Evolutionary conservation across 2,888 invertebrate species (phyloP), one percentile per base, ranked within the genome.

Genomic region (Gari tellinella): DNA sequence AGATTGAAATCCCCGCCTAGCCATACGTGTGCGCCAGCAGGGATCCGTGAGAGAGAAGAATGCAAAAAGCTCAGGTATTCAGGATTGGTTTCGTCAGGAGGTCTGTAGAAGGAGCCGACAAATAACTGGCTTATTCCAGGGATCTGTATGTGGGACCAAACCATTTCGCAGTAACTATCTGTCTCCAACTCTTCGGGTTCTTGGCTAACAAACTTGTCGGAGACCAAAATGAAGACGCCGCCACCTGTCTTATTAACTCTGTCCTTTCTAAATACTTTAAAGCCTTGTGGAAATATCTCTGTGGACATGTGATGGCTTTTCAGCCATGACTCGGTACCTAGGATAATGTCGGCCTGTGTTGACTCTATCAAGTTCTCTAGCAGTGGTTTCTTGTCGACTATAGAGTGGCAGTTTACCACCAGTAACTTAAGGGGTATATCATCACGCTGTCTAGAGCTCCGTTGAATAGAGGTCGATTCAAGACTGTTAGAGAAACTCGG

Each of bases 401-500:
- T n/a, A n/a, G 31, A 31, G 4, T 31, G 31, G 31, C 31, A 31
- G 31, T 31, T 31, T 7, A 31, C 31, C 4, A 10, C 10, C 5
- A 31, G 4, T 31, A 31, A 7, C 10, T 31, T 31, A 31, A 43
- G n/a, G 19, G 17, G 63, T 4, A 62, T 5, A n/a, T 62, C 62
- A 23, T 40, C 38, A 4, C 52, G n/a, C 26, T 41, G 23, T 7
- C 43, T 38, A 5, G 10, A 12, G 37, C 58, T 46, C 1, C 2
- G 45, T 31, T 58, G 58, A 2, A 58, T 38, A 46, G 37, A 5
- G 17, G 46, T 17, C 31, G 2, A 37, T 10, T 26, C 45, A 10
- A 19, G 8, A 14, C 23, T n/a, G 57, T n/a, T 40, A 17, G 17
- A 46, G 37, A 60, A 38, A 17, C 60, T 60, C 15, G 60, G 60